phyloP scores from a whole-genome alignment of 2,888 invertebrate species.

The Encarsia formosa region DNA sequence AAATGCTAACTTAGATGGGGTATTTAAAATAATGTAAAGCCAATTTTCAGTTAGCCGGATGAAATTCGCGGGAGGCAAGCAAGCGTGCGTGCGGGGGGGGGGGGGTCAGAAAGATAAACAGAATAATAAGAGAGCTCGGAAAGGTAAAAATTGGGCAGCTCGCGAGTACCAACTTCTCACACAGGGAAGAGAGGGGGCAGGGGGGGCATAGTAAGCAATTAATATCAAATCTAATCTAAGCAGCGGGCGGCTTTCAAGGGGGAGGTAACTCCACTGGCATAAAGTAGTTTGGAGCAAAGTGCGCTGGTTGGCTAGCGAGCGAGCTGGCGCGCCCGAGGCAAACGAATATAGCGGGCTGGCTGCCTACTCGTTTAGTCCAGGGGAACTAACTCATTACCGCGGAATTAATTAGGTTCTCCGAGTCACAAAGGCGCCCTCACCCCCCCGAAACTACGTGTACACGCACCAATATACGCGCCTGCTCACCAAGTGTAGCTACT shows the following conservation, averaged over 20 bases:
- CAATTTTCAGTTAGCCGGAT: no score
- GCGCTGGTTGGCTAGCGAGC: constrained; percentile 25
- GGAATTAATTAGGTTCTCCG: constrained; percentile 44
- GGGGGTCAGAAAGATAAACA: no score
- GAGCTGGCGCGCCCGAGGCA: constrained; percentile 24
- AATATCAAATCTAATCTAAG: constrained; percentile 37
- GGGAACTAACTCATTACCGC: constrained; percentile 41
- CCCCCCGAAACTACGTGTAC: background rate
- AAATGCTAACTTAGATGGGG: no score
- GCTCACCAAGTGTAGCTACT: no score
- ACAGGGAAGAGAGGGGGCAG: constrained; percentile 10
- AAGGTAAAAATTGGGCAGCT: background rate
- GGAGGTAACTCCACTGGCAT: constrained; percentile 20
- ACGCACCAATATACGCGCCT: background rate
- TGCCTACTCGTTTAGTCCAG: constrained; percentile 34
- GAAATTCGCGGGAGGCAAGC: background rate
- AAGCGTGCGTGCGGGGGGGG: background rate
- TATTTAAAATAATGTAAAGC: no score
- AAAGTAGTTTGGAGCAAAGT: constrained; percentile 30
- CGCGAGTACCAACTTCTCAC: background rate
- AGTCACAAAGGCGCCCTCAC: constrained; percentile 38
- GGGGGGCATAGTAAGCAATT: constrained; percentile 31
- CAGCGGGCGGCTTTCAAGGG: no score
- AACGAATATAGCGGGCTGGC: constrained; percentile 35
- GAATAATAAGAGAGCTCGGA: no score